These are phyloP conservation scores for Lacerta viridis DNA, from an alignment of 2,797 vertebrate genomes.

Conservation along the genomic window DNA sequence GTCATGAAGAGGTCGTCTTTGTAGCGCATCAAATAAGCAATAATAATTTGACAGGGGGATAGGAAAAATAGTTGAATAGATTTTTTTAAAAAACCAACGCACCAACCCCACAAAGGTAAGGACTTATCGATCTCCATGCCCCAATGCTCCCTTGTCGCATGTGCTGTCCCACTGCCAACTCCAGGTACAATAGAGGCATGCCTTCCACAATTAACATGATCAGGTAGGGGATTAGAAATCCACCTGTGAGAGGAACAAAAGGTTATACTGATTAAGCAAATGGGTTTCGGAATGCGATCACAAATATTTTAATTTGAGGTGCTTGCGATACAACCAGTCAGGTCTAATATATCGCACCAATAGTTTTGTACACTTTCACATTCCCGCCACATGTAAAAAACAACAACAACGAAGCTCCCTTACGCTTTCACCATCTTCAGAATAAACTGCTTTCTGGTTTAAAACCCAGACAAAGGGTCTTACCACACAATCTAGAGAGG, in stretches of 20 bases:
- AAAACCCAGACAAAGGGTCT: too few species aligned
- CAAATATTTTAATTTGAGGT: not conserved
- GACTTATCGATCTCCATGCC: constrained; percentile 90
- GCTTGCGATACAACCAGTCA: not conserved
- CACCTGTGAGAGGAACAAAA: constrained; percentile 80
- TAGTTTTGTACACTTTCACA: not conserved
- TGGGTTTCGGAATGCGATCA: not conserved
- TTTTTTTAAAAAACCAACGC: constrained; percentile 70
- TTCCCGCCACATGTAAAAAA: not conserved
- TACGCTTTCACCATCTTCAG: not conserved
- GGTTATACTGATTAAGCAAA: too few species aligned
- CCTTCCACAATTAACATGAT: constrained; percentile 92
- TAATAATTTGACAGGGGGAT: fast-evolving
- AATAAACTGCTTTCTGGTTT: not conserved
- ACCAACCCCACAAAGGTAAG: constrained; percentile 93
- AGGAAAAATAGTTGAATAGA: not conserved
- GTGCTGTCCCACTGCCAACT: constrained; percentile 92
- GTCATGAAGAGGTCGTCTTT: not conserved
- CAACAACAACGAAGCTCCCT: not conserved
- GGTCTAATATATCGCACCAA: not conserved
- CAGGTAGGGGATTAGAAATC: constrained; percentile 92
- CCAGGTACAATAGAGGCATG: constrained; percentile 92
- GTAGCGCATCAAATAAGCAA: not conserved
- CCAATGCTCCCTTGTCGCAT: constrained; percentile 93
- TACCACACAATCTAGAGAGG: too few species aligned